These are phyloP conservation scores for Oncorhynchus tshawytscha DNA, from an alignment of 2,113 vertebrate genomes.

Conservation along the genomic window DNA sequence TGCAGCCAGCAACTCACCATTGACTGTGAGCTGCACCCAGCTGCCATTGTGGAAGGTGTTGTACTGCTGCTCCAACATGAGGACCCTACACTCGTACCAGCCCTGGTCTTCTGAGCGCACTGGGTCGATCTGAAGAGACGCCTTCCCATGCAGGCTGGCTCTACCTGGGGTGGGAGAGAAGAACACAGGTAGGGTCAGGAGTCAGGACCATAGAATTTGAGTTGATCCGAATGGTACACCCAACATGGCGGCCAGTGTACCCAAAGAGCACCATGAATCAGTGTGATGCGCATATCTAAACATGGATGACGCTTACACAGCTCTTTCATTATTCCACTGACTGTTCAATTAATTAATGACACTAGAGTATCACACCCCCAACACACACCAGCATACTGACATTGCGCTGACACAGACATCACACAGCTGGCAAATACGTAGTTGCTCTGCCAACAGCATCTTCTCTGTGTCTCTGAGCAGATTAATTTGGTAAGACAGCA, in stretches of 20 bases:
- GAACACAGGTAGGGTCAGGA: not conserved
- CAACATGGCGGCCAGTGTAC: not conserved
- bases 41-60: slow-evolving; percentile 99
- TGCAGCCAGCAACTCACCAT: slow-evolving; percentile 77
- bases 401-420: not conserved
- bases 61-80: slow-evolving; percentile 96
- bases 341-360: not conserved
- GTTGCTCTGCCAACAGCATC: not conserved
- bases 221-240: not conserved
- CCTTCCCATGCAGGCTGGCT: slow-evolving; percentile 93
- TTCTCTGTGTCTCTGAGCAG: not conserved
- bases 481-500: not conserved
- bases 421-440: not conserved
- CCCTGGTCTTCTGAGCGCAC: slow-evolving; percentile 96
- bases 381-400: not conserved
- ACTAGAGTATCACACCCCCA: not conserved
- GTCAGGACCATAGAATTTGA: not conserved
- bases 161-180: slow-evolving; percentile 77
- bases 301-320: too few species aligned
- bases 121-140: slow-evolving; percentile 93
- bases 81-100: slow-evolving; percentile 98
- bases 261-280: not conserved
- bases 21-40: slow-evolving; percentile 98
- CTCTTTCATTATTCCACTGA: not conserved
- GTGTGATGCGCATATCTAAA: too few species aligned